Conservation (phyloP, 1,140 invertebrate species). For the Pseudomyrmex cubaensis region DNA sequence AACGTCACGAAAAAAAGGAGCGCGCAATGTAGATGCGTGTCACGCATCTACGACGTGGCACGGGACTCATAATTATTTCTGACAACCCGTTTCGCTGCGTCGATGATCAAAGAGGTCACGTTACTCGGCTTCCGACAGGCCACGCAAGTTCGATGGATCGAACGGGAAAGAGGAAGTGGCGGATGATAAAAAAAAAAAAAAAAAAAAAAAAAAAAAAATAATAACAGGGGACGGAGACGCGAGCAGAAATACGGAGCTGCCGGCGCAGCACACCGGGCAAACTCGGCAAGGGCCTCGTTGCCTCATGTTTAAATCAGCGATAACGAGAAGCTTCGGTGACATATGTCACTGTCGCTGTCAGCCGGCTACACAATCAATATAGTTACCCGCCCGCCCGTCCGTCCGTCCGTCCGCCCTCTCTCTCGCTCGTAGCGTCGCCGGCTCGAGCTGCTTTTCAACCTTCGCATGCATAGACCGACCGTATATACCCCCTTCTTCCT, state of each 20-base stretch:
- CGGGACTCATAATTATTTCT: conserved; percentile 63
- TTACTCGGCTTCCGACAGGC: conserved; percentile 61
- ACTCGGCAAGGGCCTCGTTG: conserved; percentile 80
- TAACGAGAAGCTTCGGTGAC: conserved; percentile 85
- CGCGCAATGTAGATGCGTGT: conserved; percentile 23
- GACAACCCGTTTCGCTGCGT: conserved; percentile 50
- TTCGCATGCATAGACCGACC: conserved; percentile 74
- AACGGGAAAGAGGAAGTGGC: conserved; percentile 37
- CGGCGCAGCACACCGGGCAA: conserved; percentile 75
- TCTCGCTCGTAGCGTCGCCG: conserved; percentile 57
- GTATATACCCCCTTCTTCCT: conserved; percentile 61
- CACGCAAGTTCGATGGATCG: conserved; percentile 60
- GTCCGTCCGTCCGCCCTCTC: conserved; percentile 65
- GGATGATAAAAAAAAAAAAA: conserved; percentile 1
- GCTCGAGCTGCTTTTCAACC: conserved; percentile 72
- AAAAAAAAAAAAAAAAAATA: conserved; percentile 34
- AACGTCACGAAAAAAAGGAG: conserved; percentile 14
- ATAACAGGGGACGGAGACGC: conserved; percentile 70
- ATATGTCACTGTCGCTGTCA: conserved; percentile 86
- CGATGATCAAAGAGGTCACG: conserved; percentile 67
- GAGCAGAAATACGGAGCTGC: conserved; percentile 74
- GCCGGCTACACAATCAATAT: conserved; percentile 82
- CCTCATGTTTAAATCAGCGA: conserved; percentile 86
- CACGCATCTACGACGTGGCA: conserved; percentile 37
- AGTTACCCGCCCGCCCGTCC: conserved; percentile 74